These are phyloP conservation scores for Calephelis nemesis DNA, from an alignment of 1,140 invertebrate genomes.

Conservation along the genomic window DNA sequence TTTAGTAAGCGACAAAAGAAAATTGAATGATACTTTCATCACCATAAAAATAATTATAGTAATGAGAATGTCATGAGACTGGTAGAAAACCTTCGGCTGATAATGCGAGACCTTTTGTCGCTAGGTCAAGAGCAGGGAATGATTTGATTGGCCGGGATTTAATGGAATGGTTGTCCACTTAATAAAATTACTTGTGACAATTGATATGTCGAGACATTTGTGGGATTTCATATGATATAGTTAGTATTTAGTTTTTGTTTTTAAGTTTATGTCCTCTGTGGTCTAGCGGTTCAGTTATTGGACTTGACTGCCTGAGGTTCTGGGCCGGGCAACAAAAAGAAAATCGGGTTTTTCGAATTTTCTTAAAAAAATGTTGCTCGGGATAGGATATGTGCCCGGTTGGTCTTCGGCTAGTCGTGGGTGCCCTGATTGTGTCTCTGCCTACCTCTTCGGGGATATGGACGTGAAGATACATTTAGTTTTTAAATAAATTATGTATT, in stretches of 20 bases:
- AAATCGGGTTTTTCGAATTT: no score
- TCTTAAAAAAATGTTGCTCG: no score
- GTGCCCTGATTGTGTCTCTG: no score
- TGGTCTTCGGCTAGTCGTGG: no score
- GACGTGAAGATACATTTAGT: no score
- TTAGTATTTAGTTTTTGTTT: no score
- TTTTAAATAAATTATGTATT: no score
- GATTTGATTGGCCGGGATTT: slow-evolving; percentile 16
- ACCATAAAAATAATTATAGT: slow-evolving; percentile 16
- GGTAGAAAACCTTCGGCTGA: slow-evolving; percentile 8
- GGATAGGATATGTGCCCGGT: no score
- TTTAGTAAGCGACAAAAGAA: not conserved
- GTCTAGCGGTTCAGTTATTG: no score
- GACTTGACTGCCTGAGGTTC: fast-evolving
- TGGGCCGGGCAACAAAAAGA: no score
- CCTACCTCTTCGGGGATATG: no score
- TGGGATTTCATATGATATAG: not conserved
- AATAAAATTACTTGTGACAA: slow-evolving; percentile 15
- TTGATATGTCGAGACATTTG: not conserved
- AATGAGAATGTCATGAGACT: slow-evolving; percentile 13
- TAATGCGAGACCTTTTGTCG: slow-evolving; percentile 18
- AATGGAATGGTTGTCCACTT: slow-evolving; percentile 11
- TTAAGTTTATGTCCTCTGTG: no score
- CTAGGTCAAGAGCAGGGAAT: slow-evolving; percentile 7
- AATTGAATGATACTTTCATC: slow-evolving; percentile 11